Percentiles rank a stretch among this genome's conserved stretches.
These are phyloP conservation scores for Dromaius novaehollandiae DNA, from an alignment of 2,113 vertebrate species.

Conservation along the genomic window DNA sequence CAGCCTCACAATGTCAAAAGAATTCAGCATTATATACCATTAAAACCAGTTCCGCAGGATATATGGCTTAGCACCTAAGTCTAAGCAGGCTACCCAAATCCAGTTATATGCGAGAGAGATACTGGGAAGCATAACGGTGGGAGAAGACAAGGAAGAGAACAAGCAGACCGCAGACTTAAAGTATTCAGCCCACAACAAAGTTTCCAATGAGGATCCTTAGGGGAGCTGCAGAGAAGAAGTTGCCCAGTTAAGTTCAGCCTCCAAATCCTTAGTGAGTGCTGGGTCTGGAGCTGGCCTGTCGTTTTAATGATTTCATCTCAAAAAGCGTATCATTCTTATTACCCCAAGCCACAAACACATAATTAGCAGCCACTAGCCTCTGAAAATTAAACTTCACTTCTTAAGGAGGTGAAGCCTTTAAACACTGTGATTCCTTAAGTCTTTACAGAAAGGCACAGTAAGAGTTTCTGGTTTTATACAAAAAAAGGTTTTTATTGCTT, in stretches of 20 bases:
- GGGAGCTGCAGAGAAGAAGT: neutral
- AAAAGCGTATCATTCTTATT: neutral
- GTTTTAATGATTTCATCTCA: neutral
- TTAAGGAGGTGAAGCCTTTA: neutral
- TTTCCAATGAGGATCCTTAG: fast-evolving
- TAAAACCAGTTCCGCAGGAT: neutral
- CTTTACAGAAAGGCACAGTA: neutral
- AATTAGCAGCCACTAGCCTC: neutral
- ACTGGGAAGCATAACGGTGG: neutral
- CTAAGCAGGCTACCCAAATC: neutral
- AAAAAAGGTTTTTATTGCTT: neutral
- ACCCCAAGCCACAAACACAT: neutral
- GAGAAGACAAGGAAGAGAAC: neutral
- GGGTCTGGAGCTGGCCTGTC: neutral
- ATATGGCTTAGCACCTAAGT: neutral
- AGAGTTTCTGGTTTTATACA: neutral
- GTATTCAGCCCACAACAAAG: neutral
- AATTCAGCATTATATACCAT: neutral
- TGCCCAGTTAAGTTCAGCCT: neutral
- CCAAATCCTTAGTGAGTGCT: neutral
- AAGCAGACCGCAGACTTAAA: neutral
- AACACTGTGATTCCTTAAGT: neutral
- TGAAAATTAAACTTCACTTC: neutral
- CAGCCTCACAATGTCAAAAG: neutral
- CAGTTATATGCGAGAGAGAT: neutral